phyloP scores from a whole-genome alignment of 2,113 vertebrate genomes.

The Micronisus gabar region DNA sequence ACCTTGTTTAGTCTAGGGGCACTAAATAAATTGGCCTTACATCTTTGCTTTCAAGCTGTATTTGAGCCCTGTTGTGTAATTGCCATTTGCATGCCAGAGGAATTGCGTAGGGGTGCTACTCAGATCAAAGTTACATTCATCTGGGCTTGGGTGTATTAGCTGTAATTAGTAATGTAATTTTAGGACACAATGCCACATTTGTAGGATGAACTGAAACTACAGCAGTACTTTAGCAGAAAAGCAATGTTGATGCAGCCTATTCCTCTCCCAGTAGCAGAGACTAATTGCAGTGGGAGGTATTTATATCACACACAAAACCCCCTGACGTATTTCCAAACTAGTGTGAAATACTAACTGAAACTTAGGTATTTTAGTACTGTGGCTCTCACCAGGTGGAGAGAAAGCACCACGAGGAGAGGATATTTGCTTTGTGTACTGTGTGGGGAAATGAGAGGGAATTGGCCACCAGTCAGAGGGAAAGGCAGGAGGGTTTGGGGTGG shows the following conservation, averaged over 20 bases:
- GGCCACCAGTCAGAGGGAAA: background rate
- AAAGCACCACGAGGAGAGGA: background rate
- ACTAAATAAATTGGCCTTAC: constrained; percentile 40
- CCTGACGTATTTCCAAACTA: background rate
- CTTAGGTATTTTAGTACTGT: background rate
- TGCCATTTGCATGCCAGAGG: constrained; percentile 50
- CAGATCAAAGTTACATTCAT: constrained; percentile 48
- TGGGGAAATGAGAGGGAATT: background rate
- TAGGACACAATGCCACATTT: constrained; percentile 51
- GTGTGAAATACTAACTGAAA: background rate
- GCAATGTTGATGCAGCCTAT: background rate
- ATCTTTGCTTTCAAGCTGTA: constrained; percentile 43
- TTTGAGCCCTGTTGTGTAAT: constrained; percentile 31
- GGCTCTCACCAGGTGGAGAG: background rate
- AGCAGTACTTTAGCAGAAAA: background rate
- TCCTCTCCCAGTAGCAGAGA: background rate
- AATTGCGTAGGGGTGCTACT: constrained; percentile 42
- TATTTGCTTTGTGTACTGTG: background rate
- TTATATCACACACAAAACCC: background rate
- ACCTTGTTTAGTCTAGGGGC: constrained; percentile 50
- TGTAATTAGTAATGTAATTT: constrained; percentile 57
- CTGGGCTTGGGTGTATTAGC: constrained; percentile 22
- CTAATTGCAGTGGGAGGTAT: background rate
- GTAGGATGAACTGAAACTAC: constrained; percentile 14
- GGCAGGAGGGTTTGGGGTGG: background rate